These are phyloP conservation scores for Netelia fuscicornis DNA, from an alignment of 2,888 invertebrate genomes.

Conservation along the genomic window DNA sequence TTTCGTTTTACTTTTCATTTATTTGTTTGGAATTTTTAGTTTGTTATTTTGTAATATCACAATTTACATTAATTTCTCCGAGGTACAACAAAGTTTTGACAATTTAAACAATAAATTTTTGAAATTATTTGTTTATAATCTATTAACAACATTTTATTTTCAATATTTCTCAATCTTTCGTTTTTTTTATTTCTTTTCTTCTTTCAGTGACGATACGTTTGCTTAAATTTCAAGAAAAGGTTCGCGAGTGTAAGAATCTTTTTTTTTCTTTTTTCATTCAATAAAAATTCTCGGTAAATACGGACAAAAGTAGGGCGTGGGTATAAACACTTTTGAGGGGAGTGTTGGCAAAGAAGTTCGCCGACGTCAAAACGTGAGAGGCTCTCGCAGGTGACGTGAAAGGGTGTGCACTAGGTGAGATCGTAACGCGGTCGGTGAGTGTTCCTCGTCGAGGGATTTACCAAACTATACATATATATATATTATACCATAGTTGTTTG, in stretches of 20 bases:
- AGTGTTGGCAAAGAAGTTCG: conserved; percentile 55
- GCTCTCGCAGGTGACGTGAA: conserved; percentile 58
- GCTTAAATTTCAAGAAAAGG: conserved; percentile 7
- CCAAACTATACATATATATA: conserved; percentile 7
- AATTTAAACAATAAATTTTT: not conserved
- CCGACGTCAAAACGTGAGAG: conserved; percentile 62
- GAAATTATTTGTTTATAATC: not conserved
- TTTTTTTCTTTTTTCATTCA: not conserved
- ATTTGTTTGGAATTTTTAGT: not conserved
- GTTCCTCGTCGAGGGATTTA: conserved; percentile 52
- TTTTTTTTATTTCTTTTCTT: not conserved
- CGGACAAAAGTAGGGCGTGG: conserved; percentile 26
- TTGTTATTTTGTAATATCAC: not conserved
- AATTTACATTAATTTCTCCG: not conserved
- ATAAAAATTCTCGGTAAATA: conserved; percentile 41
- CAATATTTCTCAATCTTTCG: not conserved
- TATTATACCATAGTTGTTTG: conserved; percentile 19
- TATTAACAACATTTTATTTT: not conserved
- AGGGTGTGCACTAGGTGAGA: conserved; percentile 56
- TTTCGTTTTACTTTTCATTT: not conserved
- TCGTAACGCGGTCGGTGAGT: conserved; percentile 54
- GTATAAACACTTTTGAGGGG: conserved; percentile 21
- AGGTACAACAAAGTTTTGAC: not conserved
- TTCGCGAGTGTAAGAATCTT: conserved; percentile 4
- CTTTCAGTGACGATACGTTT: not conserved